Evolutionary conservation across 37 sponge, comb jelly and placozoan species (phyloP).

Genomic region (Beroe ovata): DNA sequence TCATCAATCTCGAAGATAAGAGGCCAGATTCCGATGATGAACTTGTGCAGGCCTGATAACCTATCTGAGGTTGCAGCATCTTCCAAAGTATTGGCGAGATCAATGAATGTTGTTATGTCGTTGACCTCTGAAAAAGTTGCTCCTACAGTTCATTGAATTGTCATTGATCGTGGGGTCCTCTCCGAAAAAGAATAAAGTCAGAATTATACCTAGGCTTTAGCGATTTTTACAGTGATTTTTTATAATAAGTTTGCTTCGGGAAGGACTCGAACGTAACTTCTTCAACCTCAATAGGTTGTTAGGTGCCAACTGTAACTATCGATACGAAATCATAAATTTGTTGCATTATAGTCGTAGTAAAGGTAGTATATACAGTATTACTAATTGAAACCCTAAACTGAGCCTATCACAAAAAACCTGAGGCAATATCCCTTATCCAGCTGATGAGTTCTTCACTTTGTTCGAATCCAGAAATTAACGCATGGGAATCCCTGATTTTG

Average conservation of each 20-base stretch:
- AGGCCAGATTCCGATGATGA: conserved; percentile 40
- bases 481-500: neutral
- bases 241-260: too few relatives aligned
- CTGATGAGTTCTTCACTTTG: conserved; percentile 19
- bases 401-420: too few relatives aligned
- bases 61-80: conserved; percentile 34
- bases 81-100: conserved; percentile 24
- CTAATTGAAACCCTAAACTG: too few relatives aligned
- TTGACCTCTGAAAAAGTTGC: neutral
- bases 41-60: neutral
- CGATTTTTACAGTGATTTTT: too few relatives aligned
- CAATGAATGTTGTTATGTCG: conserved; percentile 2
- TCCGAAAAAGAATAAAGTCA: too few relatives aligned
- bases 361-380: neutral
- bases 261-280: too few relatives aligned
- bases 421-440: conserved; percentile 46
- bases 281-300: too few relatives aligned
- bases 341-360: neutral
- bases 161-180: too few relatives aligned
- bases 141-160: too few relatives aligned
- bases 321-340: too few relatives aligned
- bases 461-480: neutral
- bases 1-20: conserved; percentile 1
- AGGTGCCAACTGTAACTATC: too few relatives aligned
- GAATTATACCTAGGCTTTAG: too few relatives aligned